Base-by-base conservation (phyloP, 2,113 vertebrate genomes). In the Pygoscelis antarcticus region DNA sequence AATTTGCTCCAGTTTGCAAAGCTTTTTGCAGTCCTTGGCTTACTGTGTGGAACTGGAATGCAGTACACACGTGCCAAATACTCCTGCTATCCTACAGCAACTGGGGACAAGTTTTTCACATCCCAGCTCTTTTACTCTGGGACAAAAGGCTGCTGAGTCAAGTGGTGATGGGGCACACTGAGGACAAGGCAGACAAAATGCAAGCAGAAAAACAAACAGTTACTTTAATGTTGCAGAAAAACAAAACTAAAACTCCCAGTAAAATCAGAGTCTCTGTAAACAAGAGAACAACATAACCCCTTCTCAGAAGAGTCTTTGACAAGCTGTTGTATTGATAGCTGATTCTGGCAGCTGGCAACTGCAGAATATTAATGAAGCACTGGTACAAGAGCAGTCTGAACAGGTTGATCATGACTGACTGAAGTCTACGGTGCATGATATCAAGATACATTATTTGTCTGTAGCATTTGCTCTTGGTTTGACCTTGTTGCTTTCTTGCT, bases 311-410 rank as follows among this genome's bases (percentile, higher is more conserved):
- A 46, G 47, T 61, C 90, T 87, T 81, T 96, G 92, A 78, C 92
- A 92, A 87, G 58, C 95, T 92, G 38, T 89, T 94, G 11, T 76
- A 95, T 49, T 84, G 76, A 93, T 58, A 83, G 40, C 74, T 89
- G 83, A 54, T 94, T 92, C 66, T 93, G 89, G 62, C 74, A 95
- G 62, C 76, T 78, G 76, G 54, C 72, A 93, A 40, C 49, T 61
- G 25, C 74, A 87, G 93, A 92, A 92, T 97, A 92, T 93, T 95
- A 83, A 95, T 70, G 82, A 95, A 88, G 42, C 32, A 52, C 61
- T 62, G 77, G 26, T 80, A 78, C 47, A 93, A 57, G 40, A 94
- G 18, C 51, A 47, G 22, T 79, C 68, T 91, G 89, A 96, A 81
- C 23, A 91, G 42, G 68, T 81, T 97, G 83, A 87, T 94, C 83